Percentiles rank a stretch among this genome's conserved stretches.
Evolutionary conservation across 2,797 vertebrate species (phyloP).

Genomic region (Cossypha heuglini): DNA sequence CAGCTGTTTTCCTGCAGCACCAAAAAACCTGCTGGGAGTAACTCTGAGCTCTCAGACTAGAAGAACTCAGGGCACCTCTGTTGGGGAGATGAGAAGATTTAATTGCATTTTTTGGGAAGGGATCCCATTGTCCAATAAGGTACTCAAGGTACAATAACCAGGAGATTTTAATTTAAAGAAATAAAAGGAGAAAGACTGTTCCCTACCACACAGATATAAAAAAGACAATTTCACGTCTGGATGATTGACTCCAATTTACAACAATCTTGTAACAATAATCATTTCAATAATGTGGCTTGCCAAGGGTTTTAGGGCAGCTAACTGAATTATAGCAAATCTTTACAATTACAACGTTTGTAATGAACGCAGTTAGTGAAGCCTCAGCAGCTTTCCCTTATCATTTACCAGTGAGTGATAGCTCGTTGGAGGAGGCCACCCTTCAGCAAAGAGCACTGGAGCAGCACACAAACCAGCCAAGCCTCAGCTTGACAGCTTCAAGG

Average conservation of each 20-base stretch:
- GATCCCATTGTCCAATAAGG: neutral
- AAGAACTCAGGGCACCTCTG: neutral
- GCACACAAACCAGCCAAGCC: slow-evolving; percentile 32
- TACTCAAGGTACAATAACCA: neutral
- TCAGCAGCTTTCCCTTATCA: slow-evolving; percentile 58
- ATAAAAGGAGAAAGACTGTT: neutral
- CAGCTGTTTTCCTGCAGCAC: neutral
- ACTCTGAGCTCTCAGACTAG: neutral
- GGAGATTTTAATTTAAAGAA: slow-evolving; percentile 37
- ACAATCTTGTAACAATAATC: slow-evolving; percentile 67
- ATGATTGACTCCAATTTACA: slow-evolving; percentile 68
- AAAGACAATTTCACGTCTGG: slow-evolving; percentile 53
- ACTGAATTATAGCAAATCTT: slow-evolving; percentile 70
- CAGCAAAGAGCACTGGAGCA: slow-evolving; percentile 69
- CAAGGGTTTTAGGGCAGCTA: slow-evolving; percentile 66
- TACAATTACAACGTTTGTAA: slow-evolving; percentile 65
- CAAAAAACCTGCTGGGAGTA: neutral
- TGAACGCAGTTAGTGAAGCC: slow-evolving; percentile 65
- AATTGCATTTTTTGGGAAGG: neutral
- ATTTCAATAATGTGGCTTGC: slow-evolving; percentile 55
- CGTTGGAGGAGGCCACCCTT: slow-evolving; percentile 51
- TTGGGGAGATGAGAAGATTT: neutral
- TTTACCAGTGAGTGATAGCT: slow-evolving; percentile 61
- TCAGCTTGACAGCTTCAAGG: neutral
- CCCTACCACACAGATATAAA: slow-evolving; percentile 14